Base-by-base conservation (phyloP, 2,797 vertebrate species). In the Lacerta bilineata region DNA sequence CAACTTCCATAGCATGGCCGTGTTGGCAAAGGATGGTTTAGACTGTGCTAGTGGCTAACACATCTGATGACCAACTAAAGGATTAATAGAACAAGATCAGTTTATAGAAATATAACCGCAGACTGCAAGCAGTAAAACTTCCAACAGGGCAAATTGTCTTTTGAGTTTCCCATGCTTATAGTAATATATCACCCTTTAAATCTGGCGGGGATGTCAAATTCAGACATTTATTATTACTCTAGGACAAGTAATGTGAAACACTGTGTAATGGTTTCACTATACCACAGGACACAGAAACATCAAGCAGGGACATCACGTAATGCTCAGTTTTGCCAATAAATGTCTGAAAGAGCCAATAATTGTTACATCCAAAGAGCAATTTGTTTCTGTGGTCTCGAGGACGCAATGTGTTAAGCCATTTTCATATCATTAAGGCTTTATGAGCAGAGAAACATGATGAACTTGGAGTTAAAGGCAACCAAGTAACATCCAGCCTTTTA, bases 391-490 rank as follows among this genome's bases (percentile, higher is more conserved):
- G 33, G 25, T 29, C 10, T 85, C 66, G 29, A 78, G 23, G 20
- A 84, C 41, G 27, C 29, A 79, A 78, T 71, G 41, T 36, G 11
- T 74, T 50, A 59, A 85, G 39, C n/a, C 39, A 46, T 85, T 85
- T 75, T 43, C 29, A 68, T 81, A 41, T 50, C 25, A 50, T 76
- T 66, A 59, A 76, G 25, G 64, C 61, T 41, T 80, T 80, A 80
- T 80, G 71, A 74, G 55, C 23, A 64, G n/a, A 89, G 68, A 36
- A 84, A 84, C 69, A 75, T 33, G 55, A 81, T 59, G 59, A 75
- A 71, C 86, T 74, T 23, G 66, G 23, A 61, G 43, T 72, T 11
- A 33, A 85, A 68, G 15, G 50, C 25, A 50, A 81, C 43, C 55
- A 75, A 79, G 64, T 29, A 15, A 55, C 43, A 55, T 55, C 33